phyloP scores from a whole-genome alignment of 37 sponge, comb jelly and placozoan genomes.

The Diacarnus erythraeanus region DNA sequence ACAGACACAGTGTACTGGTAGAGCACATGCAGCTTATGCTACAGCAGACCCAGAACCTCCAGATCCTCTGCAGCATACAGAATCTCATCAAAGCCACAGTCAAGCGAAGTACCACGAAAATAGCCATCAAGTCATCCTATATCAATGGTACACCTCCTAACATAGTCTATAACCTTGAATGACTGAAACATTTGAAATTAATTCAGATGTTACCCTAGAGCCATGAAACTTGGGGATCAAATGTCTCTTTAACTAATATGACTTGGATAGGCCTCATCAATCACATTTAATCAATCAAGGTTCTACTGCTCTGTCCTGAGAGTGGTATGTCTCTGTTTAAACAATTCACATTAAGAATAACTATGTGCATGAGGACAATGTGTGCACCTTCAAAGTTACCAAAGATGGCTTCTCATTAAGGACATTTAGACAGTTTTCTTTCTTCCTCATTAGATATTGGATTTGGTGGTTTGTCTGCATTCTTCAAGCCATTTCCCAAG shows the following conservation, averaged over 20 bases:
- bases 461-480: constrained; percentile 53
- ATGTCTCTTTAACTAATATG: too few species aligned
- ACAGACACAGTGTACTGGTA: constrained; percentile 55
- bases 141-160: constrained; percentile 55
- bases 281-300: too few species aligned
- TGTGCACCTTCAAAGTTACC: too few species aligned
- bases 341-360: background rate
- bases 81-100: constrained; percentile 49
- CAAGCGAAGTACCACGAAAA: background rate
- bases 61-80: constrained; percentile 50
- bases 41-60: constrained; percentile 41
- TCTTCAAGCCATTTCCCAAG: constrained; percentile 67
- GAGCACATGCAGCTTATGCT: constrained; percentile 55
- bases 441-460: constrained; percentile 50
- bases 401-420: too few species aligned
- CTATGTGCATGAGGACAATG: background rate
- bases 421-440: too few species aligned
- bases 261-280: too few species aligned
- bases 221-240: too few species aligned
- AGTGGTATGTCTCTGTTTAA: too few species aligned
- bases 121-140: constrained; percentile 27
- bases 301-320: too few species aligned
- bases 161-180: too few species aligned
- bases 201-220: too few species aligned
- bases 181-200: too few species aligned